phyloP scores from a whole-genome alignment of 2,888 invertebrate species.

The Scrobipalpa costella region DNA sequence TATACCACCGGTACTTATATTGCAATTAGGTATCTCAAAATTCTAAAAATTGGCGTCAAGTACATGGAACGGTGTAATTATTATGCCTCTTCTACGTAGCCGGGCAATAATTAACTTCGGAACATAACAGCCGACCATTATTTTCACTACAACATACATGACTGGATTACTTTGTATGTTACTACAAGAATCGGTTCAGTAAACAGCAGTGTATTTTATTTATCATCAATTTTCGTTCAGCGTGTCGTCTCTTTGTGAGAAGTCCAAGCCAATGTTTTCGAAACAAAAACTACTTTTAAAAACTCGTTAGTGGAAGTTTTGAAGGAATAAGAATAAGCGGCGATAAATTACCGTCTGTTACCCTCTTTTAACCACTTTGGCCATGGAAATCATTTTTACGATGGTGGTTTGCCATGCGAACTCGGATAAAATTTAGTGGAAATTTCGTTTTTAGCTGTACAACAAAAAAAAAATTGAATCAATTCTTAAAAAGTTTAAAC shows the following conservation, averaged over 20 bases:
- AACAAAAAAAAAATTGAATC: too few species aligned
- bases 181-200: background rate
- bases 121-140: background rate
- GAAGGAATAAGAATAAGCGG: constrained; percentile 40
- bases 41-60: constrained; percentile 3
- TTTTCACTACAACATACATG: background rate
- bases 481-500: too few species aligned
- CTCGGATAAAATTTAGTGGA: background rate
- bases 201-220: background rate
- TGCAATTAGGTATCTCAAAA: background rate
- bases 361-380: constrained; percentile 39
- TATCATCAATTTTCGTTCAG: background rate
- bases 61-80: background rate
- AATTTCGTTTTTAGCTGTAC: background rate
- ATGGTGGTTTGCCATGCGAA: constrained; percentile 10
- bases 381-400: constrained; percentile 34
- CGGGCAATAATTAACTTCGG: background rate
- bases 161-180: background rate
- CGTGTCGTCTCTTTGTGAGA: background rate
- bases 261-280: constrained; percentile 10
- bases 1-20: background rate
- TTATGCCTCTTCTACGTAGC: background rate
- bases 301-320: constrained; percentile 44
- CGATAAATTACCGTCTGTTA: constrained; percentile 41
- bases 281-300: constrained; percentile 41